These are phyloP conservation scores for Eupleurogrammus muticus DNA, from an alignment of 2,797 vertebrate species.

Conservation along the genomic window DNA sequence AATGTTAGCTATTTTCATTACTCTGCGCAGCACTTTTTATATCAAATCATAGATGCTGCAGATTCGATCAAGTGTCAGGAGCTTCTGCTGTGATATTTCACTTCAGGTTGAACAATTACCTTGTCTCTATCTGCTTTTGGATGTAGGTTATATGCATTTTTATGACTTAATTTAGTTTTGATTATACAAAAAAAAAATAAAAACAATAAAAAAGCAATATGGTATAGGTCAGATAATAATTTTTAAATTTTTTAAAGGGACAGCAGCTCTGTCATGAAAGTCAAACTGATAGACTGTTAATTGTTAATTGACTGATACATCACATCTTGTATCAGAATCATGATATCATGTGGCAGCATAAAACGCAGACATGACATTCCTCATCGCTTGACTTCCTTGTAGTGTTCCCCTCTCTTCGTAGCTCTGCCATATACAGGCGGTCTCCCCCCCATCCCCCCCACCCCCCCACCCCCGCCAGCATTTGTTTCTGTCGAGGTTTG, in stretches of 20 bases:
- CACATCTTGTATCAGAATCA: slow-evolving; percentile 8
- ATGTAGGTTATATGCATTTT: slow-evolving; percentile 12
- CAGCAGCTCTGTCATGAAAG: background rate
- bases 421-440: background rate
- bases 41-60: slow-evolving; percentile 65
- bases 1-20: slow-evolving; percentile 83
- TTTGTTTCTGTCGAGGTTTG: slow-evolving; percentile 57
- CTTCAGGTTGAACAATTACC: slow-evolving; percentile 38
- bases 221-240: background rate
- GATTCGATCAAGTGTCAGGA: slow-evolving; percentile 62
- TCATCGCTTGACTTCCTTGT: slow-evolving; percentile 39
- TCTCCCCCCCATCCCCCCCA: background rate
- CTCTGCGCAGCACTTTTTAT: slow-evolving; percentile 60
- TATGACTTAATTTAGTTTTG: slow-evolving; percentile 5
- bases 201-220: slow-evolving; percentile 32
- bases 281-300: background rate
- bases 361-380: slow-evolving; percentile 46
- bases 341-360: slow-evolving; percentile 16
- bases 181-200: background rate
- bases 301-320: slow-evolving; percentile 6
- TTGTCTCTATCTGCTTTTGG: slow-evolving; percentile 15
- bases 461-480: slow-evolving; percentile 39
- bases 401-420: slow-evolving; percentile 14
- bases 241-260: slow-evolving; percentile 4
- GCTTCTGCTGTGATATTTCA: slow-evolving; percentile 42